phyloP scores from a whole-genome alignment of 2,797 vertebrate species.

The Parauchenoglanis ngamensis region DNA sequence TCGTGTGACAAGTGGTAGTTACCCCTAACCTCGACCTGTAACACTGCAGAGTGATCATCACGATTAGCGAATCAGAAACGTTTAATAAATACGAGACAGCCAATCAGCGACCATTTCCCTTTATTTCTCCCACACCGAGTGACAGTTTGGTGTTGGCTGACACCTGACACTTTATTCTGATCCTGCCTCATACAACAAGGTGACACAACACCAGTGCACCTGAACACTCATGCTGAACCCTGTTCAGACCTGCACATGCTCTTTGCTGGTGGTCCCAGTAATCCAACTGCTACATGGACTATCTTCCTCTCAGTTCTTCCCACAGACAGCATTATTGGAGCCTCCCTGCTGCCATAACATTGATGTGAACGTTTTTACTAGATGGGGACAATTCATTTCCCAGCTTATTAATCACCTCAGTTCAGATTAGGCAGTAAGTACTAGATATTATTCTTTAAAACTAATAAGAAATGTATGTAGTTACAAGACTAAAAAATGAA shows the following conservation, averaged over 20 bases:
- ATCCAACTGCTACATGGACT: background rate
- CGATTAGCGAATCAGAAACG: slow-evolving; percentile 23
- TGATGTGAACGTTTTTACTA: background rate
- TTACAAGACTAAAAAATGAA: background rate
- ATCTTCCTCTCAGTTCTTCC: background rate
- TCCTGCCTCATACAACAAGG: background rate
- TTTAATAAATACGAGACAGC: background rate
- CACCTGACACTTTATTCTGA: background rate
- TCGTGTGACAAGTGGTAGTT: background rate
- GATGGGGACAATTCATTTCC: background rate
- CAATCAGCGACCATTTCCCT: slow-evolving; percentile 24
- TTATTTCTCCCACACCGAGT: background rate
- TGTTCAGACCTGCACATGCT: background rate
- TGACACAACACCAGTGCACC: background rate
- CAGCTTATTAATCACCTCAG: background rate
- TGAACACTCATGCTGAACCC: background rate
- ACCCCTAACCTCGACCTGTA: slow-evolving; percentile 3
- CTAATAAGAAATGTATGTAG: background rate
- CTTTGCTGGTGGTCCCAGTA: background rate
- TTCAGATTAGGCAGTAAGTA: background rate
- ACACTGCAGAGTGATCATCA: background rate
- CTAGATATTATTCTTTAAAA: background rate
- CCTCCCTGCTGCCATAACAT: background rate
- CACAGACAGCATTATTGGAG: background rate
- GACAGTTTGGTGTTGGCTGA: slow-evolving; percentile 10